Percentiles rank a stretch among this genome's conserved stretches.
phyloP scores from a whole-genome alignment of 2,113 vertebrate species.

The Machaerirhynchus nigripectus region DNA sequence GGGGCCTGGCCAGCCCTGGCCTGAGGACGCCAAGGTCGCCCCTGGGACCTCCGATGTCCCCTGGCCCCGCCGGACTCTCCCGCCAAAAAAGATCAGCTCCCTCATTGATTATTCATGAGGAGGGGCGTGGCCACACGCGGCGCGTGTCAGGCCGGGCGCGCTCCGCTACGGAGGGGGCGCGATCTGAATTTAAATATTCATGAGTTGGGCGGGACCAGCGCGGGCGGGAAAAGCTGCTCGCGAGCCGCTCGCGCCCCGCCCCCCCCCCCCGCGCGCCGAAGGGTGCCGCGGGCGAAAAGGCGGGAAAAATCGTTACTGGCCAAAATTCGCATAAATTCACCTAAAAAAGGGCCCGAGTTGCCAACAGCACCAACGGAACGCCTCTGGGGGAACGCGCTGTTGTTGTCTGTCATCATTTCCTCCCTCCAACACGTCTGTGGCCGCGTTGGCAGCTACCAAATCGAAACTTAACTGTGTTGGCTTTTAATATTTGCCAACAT shows the following conservation, averaged over 20 bases:
- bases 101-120: not conserved
- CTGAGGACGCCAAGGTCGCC: not conserved
- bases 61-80: not conserved
- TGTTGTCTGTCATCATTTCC: not conserved
- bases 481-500: not conserved
- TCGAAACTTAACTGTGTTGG: rapidly evolving
- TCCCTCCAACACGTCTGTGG: rapidly evolving
- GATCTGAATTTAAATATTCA: not conserved
- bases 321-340: not conserved
- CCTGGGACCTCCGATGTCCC: not conserved
- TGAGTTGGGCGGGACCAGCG: not conserved
- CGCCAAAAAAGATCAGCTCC: not conserved
- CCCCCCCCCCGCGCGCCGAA: not conserved
- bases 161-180: rapidly evolving
- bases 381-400: rapidly evolving
- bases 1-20: no score
- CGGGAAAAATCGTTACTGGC: not conserved
- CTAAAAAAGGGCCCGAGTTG: not conserved
- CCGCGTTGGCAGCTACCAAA: rapidly evolving
- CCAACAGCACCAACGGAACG: rapidly evolving
- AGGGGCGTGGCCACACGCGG: rapidly evolving
- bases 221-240: not conserved
- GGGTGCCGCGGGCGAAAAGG: not conserved
- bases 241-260: not conserved
- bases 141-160: rapidly evolving